Evolutionary conservation across 2,888 invertebrate species (phyloP).

Genomic region (Eupithecia pulchellata): DNA sequence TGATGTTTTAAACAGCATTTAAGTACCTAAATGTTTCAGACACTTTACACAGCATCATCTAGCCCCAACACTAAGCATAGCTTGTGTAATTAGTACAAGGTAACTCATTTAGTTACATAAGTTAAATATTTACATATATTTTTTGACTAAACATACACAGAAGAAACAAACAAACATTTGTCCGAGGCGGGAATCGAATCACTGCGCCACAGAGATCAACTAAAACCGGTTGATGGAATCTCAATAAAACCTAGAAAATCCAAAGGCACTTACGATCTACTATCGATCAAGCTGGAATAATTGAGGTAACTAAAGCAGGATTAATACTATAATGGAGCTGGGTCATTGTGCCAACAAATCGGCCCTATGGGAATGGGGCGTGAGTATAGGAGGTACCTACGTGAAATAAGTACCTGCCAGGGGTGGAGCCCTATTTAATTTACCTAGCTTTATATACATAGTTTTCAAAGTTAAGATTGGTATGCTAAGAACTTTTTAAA

Average conservation of each 20-base stretch:
- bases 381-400: conserved; percentile 21
- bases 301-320: conserved; percentile 36
- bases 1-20: no score
- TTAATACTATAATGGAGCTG: conserved; percentile 44
- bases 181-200: no score
- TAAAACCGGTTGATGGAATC: background rate
- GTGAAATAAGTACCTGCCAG: conserved; percentile 20
- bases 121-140: no score
- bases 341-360: conserved; percentile 40
- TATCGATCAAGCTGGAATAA: conserved; percentile 35
- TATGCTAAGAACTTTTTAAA: no score
- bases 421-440: conserved; percentile 1
- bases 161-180: no score
- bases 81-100: no score
- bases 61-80: background rate
- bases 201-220: background rate
- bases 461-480: no score
- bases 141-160: no score
- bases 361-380: conserved; percentile 32
- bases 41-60: background rate
- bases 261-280: conserved; percentile 26
- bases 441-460: no score
- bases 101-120: no score
- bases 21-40: no score
- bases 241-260: conserved; percentile 20